Conservation (phyloP, 2,888 invertebrate genomes). For the Phengaris alcon region DNA sequence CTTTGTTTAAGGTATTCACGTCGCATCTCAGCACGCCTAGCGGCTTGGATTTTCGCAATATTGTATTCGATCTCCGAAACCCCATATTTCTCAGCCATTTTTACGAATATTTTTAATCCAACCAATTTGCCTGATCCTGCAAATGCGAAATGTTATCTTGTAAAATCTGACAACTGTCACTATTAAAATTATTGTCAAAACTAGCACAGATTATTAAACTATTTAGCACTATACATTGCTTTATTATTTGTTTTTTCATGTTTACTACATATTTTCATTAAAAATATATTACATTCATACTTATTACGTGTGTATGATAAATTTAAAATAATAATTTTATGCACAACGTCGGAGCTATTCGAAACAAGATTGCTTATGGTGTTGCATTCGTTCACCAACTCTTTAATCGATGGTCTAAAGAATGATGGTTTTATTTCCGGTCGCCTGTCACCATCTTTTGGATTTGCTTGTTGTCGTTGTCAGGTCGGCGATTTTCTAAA, state of each 20-base stretch:
- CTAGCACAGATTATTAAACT: not conserved
- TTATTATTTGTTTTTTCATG: too few species aligned
- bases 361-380: not conserved
- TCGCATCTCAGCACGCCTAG: slow-evolving; percentile 80
- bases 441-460: slow-evolving; percentile 66
- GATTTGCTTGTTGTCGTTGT: slow-evolving; percentile 77
- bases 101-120: slow-evolving; percentile 20
- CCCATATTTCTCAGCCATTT: slow-evolving; percentile 76
- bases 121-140: not conserved
- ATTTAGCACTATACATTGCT: not conserved
- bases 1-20: slow-evolving; percentile 85
- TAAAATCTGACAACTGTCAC: slow-evolving; percentile 12
- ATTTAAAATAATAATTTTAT: too few species aligned
- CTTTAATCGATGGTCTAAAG: slow-evolving; percentile 11
- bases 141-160: not conserved
- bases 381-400: not conserved
- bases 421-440: slow-evolving; percentile 17
- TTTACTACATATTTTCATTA: too few species aligned
- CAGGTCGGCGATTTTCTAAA: slow-evolving; percentile 70
- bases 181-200: not conserved
- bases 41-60: slow-evolving; percentile 80
- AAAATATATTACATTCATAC: too few species aligned
- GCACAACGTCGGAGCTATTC: too few species aligned
- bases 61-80: slow-evolving; percentile 72
- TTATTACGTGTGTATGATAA: too few species aligned